Evolutionary conservation across 1,140 invertebrate species (phyloP).

Genomic region (Trinorchestia longiramus): DNA sequence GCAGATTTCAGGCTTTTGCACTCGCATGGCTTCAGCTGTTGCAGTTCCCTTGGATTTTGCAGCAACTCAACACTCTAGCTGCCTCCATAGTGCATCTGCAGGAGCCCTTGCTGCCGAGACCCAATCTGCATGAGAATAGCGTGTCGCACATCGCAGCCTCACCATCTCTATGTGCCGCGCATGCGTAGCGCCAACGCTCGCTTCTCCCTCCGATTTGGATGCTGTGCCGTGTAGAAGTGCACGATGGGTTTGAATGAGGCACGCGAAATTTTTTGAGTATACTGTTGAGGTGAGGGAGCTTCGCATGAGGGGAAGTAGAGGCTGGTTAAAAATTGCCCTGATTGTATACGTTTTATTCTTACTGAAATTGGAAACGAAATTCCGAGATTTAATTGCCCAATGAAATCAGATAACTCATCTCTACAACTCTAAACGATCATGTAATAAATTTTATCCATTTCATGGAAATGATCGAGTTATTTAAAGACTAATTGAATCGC

Average conservation of each 20-base stretch:
- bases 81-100: neutral
- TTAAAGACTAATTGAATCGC: too few relatives aligned
- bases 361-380: too few relatives aligned
- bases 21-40: conserved; percentile 5
- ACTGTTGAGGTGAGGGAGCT: neutral
- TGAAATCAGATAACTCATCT: too few relatives aligned
- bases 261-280: neutral
- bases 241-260: neutral
- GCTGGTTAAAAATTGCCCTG: too few relatives aligned
- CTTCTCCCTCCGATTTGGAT: neutral
- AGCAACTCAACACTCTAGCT: neutral
- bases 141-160: neutral
- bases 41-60: neutral
- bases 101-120: neutral
- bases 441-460: too few relatives aligned
- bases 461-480: too few relatives aligned
- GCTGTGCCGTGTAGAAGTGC: neutral
- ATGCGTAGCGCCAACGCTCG: neutral
- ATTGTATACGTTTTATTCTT: too few relatives aligned
- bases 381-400: too few relatives aligned
- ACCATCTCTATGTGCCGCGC: neutral
- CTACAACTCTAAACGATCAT: too few relatives aligned
- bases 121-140: neutral
- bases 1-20: neutral
- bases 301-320: neutral